A percentile compares a stretch with the other conserved stretches of the same genome.
Evolutionary conservation across 1,140 invertebrate genomes (phyloP).

Genomic region (Lepidurus couesii): DNA sequence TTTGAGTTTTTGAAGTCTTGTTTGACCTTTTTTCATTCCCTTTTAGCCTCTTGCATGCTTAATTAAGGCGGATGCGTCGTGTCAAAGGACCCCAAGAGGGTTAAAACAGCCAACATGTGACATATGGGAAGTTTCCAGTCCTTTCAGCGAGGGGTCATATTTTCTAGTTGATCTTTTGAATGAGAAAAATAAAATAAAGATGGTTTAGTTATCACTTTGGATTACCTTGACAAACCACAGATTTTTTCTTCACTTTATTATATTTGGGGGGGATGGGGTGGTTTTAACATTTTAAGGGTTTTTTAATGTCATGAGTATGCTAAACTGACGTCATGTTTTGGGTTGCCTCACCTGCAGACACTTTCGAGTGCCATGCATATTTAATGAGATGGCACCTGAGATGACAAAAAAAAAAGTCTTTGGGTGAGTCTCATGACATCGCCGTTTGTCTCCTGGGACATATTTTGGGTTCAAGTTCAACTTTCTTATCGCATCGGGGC

Average conservation of each 20-base stretch:
- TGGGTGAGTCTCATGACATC: too few species aligned
- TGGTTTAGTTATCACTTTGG: too few species aligned
- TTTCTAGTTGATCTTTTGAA: neutral
- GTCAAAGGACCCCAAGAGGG: neutral
- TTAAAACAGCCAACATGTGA: neutral
- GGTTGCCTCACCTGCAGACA: neutral
- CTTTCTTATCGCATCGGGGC: too few species aligned
- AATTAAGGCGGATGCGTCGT: constrained; percentile 9
- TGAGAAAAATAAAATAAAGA: too few species aligned
- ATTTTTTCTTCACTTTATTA: too few species aligned
- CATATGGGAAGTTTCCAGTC: constrained; percentile 3
- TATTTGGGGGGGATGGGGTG: too few species aligned
- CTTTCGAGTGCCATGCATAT: constrained; percentile 13
- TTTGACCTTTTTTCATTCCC: neutral
- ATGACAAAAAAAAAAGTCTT: neutral
- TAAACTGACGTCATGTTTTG: too few species aligned
- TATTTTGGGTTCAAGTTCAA: too few species aligned
- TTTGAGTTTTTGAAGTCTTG: neutral
- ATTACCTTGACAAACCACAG: too few species aligned
- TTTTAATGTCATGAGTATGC: too few species aligned
- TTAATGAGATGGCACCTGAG: constrained; percentile 8
- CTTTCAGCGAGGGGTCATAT: neutral
- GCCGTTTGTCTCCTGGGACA: too few species aligned
- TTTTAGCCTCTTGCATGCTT: constrained; percentile 19
- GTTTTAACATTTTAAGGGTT: too few species aligned